Percentiles rank a stretch among this genome's conserved stretches.
These are phyloP conservation scores for Mobula hypostoma DNA, from an alignment of 2,113 vertebrate genomes.

Conservation along the genomic window DNA sequence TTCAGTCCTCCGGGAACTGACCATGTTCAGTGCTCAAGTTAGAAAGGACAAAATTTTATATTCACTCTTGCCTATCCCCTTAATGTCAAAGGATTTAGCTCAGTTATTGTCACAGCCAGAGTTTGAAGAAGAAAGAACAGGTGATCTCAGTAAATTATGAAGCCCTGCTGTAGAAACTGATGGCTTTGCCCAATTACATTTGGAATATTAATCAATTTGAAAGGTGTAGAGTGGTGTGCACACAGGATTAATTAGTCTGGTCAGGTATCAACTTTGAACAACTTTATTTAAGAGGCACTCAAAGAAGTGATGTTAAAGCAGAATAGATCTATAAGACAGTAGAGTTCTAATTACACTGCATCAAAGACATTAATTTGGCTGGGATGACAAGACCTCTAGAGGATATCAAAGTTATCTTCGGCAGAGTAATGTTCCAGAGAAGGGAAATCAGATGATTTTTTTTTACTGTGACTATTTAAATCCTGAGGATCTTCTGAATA, in stretches of 20 bases:
- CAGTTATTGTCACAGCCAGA: background rate
- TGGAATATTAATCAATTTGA: background rate
- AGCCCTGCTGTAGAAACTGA: background rate
- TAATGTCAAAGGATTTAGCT: background rate
- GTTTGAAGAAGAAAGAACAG: background rate
- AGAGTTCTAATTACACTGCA: background rate
- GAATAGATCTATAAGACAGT: background rate
- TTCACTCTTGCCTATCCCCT: background rate
- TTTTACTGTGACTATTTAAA: background rate
- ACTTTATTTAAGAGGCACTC: conserved; percentile 7
- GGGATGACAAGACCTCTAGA: background rate
- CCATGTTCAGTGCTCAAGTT: background rate
- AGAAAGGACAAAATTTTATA: background rate
- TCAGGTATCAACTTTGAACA: background rate
- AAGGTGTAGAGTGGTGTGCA: background rate
- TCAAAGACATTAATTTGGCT: background rate
- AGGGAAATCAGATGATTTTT: background rate
- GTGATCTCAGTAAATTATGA: background rate
- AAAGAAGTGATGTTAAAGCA: background rate
- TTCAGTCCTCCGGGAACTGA: background rate
- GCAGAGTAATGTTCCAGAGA: background rate
- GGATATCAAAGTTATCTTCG: background rate
- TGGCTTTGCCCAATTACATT: conserved; percentile 15
- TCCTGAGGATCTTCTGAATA: background rate
- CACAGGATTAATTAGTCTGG: background rate